These are phyloP conservation scores for Lamellibrachia columna DNA, from an alignment of 2,888 invertebrate species.

Conservation along the genomic window DNA sequence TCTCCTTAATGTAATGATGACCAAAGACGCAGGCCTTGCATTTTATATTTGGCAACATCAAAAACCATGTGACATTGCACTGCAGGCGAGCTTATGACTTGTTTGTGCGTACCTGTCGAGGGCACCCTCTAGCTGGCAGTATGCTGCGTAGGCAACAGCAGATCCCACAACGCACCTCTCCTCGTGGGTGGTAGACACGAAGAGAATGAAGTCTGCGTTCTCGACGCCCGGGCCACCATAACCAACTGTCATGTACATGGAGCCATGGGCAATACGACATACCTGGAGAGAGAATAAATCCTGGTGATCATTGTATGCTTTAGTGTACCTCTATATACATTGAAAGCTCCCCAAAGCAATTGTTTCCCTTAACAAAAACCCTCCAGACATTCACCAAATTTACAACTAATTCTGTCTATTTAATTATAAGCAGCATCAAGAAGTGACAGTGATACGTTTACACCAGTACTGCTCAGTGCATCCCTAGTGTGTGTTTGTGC, in stretches of 20 bases:
- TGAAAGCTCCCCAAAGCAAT: not conserved
- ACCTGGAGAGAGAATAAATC: conserved; percentile 70
- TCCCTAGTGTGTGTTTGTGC: no score
- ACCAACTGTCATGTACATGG: conserved; percentile 33
- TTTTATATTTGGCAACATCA: not conserved
- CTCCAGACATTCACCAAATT: not conserved
- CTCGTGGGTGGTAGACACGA: conserved; percentile 93
- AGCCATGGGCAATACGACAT: conserved; percentile 74
- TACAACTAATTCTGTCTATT: no score
- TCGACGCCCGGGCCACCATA: conserved; percentile 74
- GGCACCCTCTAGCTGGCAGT: conserved; percentile 95
- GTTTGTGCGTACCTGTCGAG: conserved; percentile 77
- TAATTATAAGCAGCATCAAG: no score
- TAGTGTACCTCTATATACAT: not conserved
- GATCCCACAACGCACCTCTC: conserved; percentile 89
- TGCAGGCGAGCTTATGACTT: conserved; percentile 31
- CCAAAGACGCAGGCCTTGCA: not conserved
- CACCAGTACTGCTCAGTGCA: not conserved
- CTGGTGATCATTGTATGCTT: not conserved
- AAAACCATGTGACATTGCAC: no score
- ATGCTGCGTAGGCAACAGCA: conserved; percentile 97
- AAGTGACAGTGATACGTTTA: not conserved
- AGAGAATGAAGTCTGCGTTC: conserved; percentile 93
- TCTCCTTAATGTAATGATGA: not conserved
- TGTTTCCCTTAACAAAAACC: not conserved